phyloP scores from a whole-genome alignment of 2,113 vertebrate genomes.

The Aspidoscelis tigris region DNA sequence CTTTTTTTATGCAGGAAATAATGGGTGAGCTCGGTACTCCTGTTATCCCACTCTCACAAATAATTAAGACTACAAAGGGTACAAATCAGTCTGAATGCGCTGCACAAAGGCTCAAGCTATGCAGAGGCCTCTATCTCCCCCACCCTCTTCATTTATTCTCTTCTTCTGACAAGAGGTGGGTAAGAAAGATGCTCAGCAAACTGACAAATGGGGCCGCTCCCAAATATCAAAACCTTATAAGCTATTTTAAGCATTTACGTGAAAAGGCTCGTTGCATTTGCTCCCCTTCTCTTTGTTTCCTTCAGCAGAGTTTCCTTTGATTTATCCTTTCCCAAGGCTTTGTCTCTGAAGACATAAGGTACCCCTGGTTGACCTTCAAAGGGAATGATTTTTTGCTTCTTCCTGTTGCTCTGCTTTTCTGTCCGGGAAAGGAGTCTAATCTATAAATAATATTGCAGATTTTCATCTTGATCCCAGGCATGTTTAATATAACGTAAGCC shows the following conservation, averaged over 20 bases:
- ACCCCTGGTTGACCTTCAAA: constrained; percentile 27
- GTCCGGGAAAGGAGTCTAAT: constrained; percentile 2
- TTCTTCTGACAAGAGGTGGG: constrained; percentile 77
- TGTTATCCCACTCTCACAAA: constrained; percentile 99
- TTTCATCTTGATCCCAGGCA: not conserved
- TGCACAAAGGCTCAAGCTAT: constrained; percentile 91
- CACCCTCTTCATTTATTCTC: constrained; percentile 74
- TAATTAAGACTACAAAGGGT: constrained; percentile 99
- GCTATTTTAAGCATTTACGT: constrained; percentile 44
- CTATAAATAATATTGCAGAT: not conserved
- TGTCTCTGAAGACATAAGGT: not conserved
- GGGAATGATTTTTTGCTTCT: not conserved
- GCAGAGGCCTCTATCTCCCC: constrained; percentile 80
- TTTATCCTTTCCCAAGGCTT: not conserved
- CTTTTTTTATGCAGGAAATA: constrained; percentile 99
- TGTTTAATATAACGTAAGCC: not conserved
- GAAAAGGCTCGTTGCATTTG: not conserved
- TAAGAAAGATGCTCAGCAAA: constrained; percentile 76
- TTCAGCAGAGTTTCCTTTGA: not conserved
- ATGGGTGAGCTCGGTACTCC: constrained; percentile 99
- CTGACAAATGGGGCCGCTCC: constrained; percentile 63
- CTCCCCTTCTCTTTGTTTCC: not conserved
- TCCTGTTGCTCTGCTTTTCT: constrained; percentile 31
- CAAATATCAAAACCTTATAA: constrained; percentile 65
- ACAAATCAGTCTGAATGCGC: constrained; percentile 98